These are phyloP conservation scores for Drosophila pseudotalamancana DNA, from an alignment of 2,888 invertebrate species.

Conservation along the genomic window DNA sequence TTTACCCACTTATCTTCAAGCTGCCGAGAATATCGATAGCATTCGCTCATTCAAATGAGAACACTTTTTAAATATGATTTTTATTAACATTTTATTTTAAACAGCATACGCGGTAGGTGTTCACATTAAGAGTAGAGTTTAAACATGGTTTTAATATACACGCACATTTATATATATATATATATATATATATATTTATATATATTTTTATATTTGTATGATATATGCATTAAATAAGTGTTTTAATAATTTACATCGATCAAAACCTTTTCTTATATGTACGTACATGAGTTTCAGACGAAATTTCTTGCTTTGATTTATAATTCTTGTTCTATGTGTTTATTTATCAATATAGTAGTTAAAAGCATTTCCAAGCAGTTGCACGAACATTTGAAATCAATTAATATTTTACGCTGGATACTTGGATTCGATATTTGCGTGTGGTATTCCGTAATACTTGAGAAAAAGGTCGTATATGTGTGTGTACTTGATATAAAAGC, in stretches of 20 bases:
- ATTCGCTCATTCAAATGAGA: conserved; percentile 14
- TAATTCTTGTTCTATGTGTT: conserved; percentile 29
- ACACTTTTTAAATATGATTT: background rate
- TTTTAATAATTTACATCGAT: conserved; percentile 76
- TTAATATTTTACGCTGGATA: conserved; percentile 31
- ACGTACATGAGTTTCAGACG: conserved; percentile 53
- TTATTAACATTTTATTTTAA: conserved; percentile 74
- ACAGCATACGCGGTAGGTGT: conserved; percentile 76
- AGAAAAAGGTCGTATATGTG: conserved; percentile 48
- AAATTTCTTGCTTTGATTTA: conserved; percentile 21
- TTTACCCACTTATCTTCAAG: no score
- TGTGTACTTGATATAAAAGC: conserved; percentile 63
- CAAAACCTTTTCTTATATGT: conserved; percentile 56
- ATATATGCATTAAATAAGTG: conserved; percentile 74
- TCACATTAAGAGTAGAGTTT: conserved; percentile 79
- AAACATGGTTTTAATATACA: conserved; percentile 72
- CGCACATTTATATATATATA: conserved; percentile 54
- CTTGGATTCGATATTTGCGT: conserved; percentile 46
- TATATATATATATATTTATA: conserved; percentile 45
- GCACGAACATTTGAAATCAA: conserved; percentile 50
- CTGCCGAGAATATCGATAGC: conserved; percentile 14
- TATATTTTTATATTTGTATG: conserved; percentile 53
- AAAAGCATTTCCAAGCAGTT: conserved; percentile 74
- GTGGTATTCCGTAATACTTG: conserved; percentile 62
- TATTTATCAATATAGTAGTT: conserved; percentile 50